Percentiles rank a stretch among this genome's conserved stretches.
Evolutionary conservation across 2,888 invertebrate species (phyloP).

Genomic region (Apodemia mormo): DNA sequence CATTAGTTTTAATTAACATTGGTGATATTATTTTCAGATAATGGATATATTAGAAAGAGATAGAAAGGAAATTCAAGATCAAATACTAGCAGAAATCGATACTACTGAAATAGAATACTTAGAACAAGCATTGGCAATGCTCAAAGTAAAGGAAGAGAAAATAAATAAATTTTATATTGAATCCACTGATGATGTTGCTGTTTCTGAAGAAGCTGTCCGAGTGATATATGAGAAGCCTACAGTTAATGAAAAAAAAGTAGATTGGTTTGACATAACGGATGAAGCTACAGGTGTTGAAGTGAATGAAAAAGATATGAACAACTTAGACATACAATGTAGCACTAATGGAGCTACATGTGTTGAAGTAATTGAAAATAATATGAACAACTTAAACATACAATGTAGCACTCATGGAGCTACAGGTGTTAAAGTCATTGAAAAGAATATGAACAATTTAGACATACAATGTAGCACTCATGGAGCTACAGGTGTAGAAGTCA

Average conservation of each 20-base stretch:
- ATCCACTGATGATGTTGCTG: constrained; percentile 33
- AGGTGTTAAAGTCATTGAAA: constrained; percentile 52
- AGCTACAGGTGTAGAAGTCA: constrained; percentile 56
- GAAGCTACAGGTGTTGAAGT: constrained; percentile 61
- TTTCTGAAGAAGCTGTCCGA: constrained; percentile 40
- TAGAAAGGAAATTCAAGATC: constrained; percentile 83
- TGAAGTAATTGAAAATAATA: constrained; percentile 52
- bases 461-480: constrained; percentile 50
- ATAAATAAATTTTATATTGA: constrained; percentile 46
- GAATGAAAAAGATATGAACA: constrained; percentile 52
- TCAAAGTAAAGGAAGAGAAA: constrained; percentile 78
- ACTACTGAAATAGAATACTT: constrained; percentile 93
- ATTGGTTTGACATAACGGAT: constrained; percentile 70
- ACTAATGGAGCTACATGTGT: constrained; percentile 57
- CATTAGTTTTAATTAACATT: no score
- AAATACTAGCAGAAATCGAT: constrained; percentile 85
- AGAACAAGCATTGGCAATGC: constrained; percentile 89
- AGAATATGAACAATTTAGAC: constrained; percentile 49
- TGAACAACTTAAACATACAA: constrained; percentile 47
- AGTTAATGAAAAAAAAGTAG: constrained; percentile 57
- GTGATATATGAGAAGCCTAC: constrained; percentile 58
- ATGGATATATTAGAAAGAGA: constrained; percentile 88
- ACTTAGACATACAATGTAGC: constrained; percentile 46
- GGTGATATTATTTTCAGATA: constrained; percentile 66
- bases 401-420: constrained; percentile 55